These are phyloP conservation scores for Cryptops parisi DNA, from an alignment of 2,888 invertebrate genomes.

Conservation along the genomic window DNA sequence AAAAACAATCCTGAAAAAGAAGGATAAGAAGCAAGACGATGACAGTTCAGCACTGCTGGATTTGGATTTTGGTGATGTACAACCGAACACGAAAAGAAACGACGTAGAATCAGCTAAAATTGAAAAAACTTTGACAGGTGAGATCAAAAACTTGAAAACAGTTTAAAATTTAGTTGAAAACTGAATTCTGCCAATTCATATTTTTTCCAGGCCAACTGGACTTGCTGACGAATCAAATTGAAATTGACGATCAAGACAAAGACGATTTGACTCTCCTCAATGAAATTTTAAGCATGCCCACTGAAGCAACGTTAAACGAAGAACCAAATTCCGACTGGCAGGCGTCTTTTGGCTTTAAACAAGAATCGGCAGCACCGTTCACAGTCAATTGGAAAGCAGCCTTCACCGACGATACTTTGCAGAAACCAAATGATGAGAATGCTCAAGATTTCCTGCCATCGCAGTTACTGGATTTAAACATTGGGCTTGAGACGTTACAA, in stretches of 20 bases:
- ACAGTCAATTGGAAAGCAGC: slow-evolving; percentile 6
- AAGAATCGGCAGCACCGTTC: not conserved
- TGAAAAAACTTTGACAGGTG: too few species aligned
- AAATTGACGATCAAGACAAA: slow-evolving; percentile 29
- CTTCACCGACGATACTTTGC: not conserved
- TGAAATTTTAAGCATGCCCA: slow-evolving; percentile 33
- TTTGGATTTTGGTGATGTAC: not conserved
- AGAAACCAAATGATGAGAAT: too few species aligned
- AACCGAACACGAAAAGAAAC: not conserved
- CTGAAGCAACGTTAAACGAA: not conserved
- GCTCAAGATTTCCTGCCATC: slow-evolving; percentile 32
- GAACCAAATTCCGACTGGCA: not conserved
- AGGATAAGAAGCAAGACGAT: not conserved
- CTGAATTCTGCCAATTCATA: not conserved
- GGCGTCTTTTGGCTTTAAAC: slow-evolving; percentile 4
- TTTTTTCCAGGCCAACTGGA: slow-evolving; percentile 23
- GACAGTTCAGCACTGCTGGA: slow-evolving; percentile 1
- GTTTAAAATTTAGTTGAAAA: too few species aligned
- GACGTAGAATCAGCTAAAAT: too few species aligned
- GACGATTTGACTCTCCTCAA: slow-evolving; percentile 34
- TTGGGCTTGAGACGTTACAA: not conserved
- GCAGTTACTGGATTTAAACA: slow-evolving; percentile 27
- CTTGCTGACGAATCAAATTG: slow-evolving; percentile 29
- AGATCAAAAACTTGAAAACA: too few species aligned
- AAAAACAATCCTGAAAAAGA: not conserved